A percentile compares a stretch with the other conserved stretches of the same genome.
These are phyloP conservation scores for Stomorhina lunata DNA, from an alignment of 2,888 invertebrate species.

Conservation along the genomic window DNA sequence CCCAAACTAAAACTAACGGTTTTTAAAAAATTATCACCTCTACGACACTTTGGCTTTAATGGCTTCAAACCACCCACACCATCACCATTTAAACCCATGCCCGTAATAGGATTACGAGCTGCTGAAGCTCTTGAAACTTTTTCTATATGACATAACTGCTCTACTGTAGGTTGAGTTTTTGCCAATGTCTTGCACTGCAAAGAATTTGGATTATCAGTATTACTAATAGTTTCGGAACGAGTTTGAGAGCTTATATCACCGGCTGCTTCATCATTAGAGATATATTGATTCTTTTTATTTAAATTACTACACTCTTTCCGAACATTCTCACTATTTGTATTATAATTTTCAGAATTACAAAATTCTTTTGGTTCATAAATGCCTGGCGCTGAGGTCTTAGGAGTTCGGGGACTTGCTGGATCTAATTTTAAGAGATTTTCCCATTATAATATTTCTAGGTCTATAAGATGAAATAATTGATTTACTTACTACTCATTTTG, in stretches of 20 bases:
- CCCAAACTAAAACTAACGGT: too few species aligned
- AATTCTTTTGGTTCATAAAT: neutral
- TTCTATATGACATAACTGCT: too few species aligned
- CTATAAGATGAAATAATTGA: neutral
- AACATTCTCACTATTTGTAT: slow-evolving; percentile 13
- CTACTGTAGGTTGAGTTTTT: slow-evolving; percentile 27
- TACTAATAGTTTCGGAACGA: slow-evolving; percentile 61
- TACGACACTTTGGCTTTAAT: slow-evolving; percentile 67
- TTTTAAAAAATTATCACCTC: too few species aligned
- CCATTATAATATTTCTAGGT: too few species aligned
- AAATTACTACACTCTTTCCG: slow-evolving; percentile 15
- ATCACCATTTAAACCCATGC: slow-evolving; percentile 71
- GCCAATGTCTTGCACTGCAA: slow-evolving; percentile 53
- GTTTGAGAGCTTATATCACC: slow-evolving; percentile 66
- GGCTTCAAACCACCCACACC: slow-evolving; percentile 69
- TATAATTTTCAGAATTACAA: neutral
- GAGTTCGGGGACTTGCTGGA: slow-evolving; percentile 11
- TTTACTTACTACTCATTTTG: slow-evolving; percentile 73
- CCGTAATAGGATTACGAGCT: slow-evolving; percentile 74
- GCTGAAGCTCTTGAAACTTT: slow-evolving; percentile 41
- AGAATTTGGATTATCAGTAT: slow-evolving; percentile 67
- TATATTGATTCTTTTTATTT: slow-evolving; percentile 51
- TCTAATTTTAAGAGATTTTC: too few species aligned
- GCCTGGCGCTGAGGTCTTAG: too few species aligned
- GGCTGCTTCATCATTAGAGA: slow-evolving; percentile 52